phyloP scores from a whole-genome alignment of 2,888 invertebrate species.

The Acronicta leporina region DNA sequence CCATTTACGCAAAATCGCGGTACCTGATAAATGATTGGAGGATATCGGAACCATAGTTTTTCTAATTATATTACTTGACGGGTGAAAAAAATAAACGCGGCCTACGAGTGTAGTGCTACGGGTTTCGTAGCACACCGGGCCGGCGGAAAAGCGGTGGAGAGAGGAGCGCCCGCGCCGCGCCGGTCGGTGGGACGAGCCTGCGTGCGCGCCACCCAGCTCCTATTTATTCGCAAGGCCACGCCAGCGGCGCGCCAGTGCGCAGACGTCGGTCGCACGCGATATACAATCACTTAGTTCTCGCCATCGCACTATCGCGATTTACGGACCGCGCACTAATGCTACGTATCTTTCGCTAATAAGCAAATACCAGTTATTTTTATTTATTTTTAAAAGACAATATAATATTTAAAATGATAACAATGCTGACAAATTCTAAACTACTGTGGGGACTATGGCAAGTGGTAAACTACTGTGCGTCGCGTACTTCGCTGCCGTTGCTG shows the following conservation, averaged over 20 bases:
- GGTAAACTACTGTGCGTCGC: slow-evolving; percentile 80
- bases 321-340: slow-evolving; percentile 79
- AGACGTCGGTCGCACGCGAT: slow-evolving; percentile 84
- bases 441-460: slow-evolving; percentile 87
- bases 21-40: too few species aligned
- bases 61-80: slow-evolving; percentile 8
- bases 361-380: slow-evolving; percentile 50
- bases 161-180: slow-evolving; percentile 72
- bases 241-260: slow-evolving; percentile 85
- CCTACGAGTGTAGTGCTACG: slow-evolving; percentile 78
- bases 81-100: slow-evolving; percentile 50
- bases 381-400: slow-evolving; percentile 57
- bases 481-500: slow-evolving; percentile 81
- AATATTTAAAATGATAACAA: slow-evolving; percentile 71
- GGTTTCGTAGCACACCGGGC: slow-evolving; percentile 55
- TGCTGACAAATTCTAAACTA: slow-evolving; percentile 84
- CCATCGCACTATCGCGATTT: slow-evolving; percentile 74
- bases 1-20: too few species aligned
- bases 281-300: slow-evolving; percentile 76
- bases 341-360: slow-evolving; percentile 68
- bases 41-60: too few species aligned
- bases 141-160: slow-evolving; percentile 77
- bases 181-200: slow-evolving; percentile 82
- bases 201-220: slow-evolving; percentile 73
- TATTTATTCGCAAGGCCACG: slow-evolving; percentile 89